Base-by-base conservation (phyloP, 2,113 vertebrate species). In the Erinaceus europaeus region DNA sequence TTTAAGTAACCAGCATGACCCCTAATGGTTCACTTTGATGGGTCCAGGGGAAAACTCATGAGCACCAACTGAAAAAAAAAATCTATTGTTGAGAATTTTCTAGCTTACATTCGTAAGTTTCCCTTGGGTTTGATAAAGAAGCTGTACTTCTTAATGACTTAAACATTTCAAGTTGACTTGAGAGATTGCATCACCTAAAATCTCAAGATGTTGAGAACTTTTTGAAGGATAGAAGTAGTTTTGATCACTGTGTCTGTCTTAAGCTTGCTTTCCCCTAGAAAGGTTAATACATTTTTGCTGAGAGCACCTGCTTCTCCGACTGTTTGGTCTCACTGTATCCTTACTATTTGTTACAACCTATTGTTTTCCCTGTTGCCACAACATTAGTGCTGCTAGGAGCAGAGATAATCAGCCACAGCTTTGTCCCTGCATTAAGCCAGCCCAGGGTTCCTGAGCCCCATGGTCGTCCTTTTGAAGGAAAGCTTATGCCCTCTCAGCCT, bases 331-430 rank as follows among this genome's bases (percentile, higher is more conserved):
- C 91, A 52, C 5, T 29, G 38, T 32, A 7, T 88, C 88, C 84
- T 86, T 94, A 68, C 76, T 71, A 0, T 72, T 38, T 53, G 71
- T 71, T 90, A 90, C 80, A 90, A 93, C 91, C 83, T 67, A 9
- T 94, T 95, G 65, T 96, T 97, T 94, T 89, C 86, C 86, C 85
- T 91, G 89, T 95, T 95, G 89, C 93, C 94, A 90, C 94, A 94
- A 96, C 95, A 92, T 86, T 92, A 90, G 88, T 78, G 86, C 93
- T 93, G 87, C 95, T 94, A 90, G 95, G 92, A 94, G 94, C 94
- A 96, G 91, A 93, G 93, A 82, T 57, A 46, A 71, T 80, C 38
- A n/a, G 40, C 64, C 3, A 3, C 42, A 61, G 64, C 42, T 44
- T 34, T 48, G 53, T 57, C 57, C 87, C 76, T 40, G 59, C 20